Base-by-base conservation (phyloP, 1,140 invertebrate genomes). In the Drosophila saltans region DNA sequence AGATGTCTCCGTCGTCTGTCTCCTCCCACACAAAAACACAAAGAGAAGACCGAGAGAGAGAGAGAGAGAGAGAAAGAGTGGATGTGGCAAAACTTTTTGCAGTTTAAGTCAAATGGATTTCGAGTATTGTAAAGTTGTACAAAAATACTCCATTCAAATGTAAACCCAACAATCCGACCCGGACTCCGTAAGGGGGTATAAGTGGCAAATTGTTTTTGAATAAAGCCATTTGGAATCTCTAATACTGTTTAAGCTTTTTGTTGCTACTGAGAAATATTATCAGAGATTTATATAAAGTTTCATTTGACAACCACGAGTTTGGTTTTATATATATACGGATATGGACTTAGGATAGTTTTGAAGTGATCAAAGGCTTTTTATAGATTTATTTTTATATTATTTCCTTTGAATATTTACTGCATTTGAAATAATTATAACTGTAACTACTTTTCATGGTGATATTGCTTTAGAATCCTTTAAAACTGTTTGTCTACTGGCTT, bases 51-150 rank as follows among this genome's bases (percentile, higher is more conserved):
- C 1, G 43, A 45, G 43, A 21, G 1, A 45, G 11, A 45, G 43
- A 21, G 43, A 45, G 43, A 21, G 1, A 45, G 11, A 45, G 43
- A 21, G 43, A 6, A n/a, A 45, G 43, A 21, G 1, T 7, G 43
- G 16, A 16, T 2, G 8, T 26, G 21, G 21, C 21, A 8, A 45
- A 52, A 52, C 45, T 52, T 52, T 52, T 52, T 52, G 45, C 45
- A 52, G 45, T 88, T 80, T 71, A 77, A 86, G 72, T 60, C 69
- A 69, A 80, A 73, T 69, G 83, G 61, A 52, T 52, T 26, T 52
- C n/a, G 45, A 52, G 45, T 52, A 52, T 52, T 52, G 45, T 52
- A 52, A 52, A 52, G 45, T 52, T 52, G 21, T 52, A n/a, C 7
- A 52, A 52, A 52, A 52, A 52, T 52, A 52, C 45, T 52, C 21